These are phyloP conservation scores for Menura novaehollandiae DNA, from an alignment of 2,113 vertebrate genomes.

Conservation along the genomic window DNA sequence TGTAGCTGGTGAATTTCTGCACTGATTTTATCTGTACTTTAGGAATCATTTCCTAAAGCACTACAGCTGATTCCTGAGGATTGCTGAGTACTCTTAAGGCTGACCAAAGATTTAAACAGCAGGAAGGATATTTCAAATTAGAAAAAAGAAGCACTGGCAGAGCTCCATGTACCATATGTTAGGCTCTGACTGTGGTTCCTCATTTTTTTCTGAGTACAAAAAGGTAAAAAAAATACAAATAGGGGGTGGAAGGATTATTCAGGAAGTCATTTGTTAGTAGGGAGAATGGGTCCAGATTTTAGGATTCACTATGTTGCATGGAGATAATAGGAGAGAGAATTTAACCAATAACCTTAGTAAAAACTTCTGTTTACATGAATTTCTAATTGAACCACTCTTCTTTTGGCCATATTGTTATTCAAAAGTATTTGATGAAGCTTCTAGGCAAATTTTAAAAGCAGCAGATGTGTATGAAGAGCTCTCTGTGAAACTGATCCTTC, in stretches of 20 bases:
- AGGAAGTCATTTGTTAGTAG: not conserved
- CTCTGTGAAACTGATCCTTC: not conserved
- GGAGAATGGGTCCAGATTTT: not conserved
- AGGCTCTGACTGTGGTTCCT: not conserved
- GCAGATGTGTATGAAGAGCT: not conserved
- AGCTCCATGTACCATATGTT: not conserved
- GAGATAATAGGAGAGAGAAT: not conserved
- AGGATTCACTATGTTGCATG: not conserved
- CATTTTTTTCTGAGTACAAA: not conserved
- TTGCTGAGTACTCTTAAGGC: not conserved
- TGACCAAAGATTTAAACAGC: slow-evolving; percentile 5
- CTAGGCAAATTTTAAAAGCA: not conserved
- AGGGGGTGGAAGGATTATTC: not conserved
- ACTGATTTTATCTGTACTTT: not conserved
- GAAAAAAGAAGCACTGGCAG: not conserved
- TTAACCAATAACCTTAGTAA: not conserved
- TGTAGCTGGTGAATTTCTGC: not conserved
- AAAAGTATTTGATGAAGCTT: not conserved
- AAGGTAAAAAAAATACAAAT: not conserved
- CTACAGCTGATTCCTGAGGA: not conserved
- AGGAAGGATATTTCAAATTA: slow-evolving; percentile 6
- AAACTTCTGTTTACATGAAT: not conserved
- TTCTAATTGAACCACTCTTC: not conserved
- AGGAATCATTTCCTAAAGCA: not conserved
- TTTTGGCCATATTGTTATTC: not conserved